phyloP scores from a whole-genome alignment of 2,113 vertebrate genomes.

The Mobula birostris region DNA sequence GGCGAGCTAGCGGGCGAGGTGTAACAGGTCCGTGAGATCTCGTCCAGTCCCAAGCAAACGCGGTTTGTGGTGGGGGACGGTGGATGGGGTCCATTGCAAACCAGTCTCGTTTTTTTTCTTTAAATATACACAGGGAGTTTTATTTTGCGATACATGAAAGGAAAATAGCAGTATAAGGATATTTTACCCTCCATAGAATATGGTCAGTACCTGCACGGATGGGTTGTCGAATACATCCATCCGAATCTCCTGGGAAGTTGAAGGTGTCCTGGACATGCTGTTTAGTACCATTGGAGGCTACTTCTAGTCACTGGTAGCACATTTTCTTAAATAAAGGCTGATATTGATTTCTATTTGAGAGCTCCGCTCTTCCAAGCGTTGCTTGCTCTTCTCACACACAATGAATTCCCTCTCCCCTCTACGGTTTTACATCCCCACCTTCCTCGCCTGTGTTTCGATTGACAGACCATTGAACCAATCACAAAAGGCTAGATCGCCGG shows the following conservation, averaged over 20 bases:
- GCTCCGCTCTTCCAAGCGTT: no score
- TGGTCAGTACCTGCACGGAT: slow-evolving; percentile 72
- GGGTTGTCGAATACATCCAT: slow-evolving; percentile 93
- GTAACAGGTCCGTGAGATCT: slow-evolving; percentile 15
- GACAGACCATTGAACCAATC: not conserved
- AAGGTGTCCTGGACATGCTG: slow-evolving; percentile 92
- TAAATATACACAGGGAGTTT: slow-evolving; percentile 40
- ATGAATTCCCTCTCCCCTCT: not conserved
- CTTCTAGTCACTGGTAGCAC: slow-evolving; percentile 45
- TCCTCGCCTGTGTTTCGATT: not conserved
- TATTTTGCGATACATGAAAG: slow-evolving; percentile 33
- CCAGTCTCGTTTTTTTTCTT: not conserved
- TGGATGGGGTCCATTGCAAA: slow-evolving; percentile 41
- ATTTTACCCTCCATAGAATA: not conserved
- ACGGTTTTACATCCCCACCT: not conserved
- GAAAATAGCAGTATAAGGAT: not conserved
- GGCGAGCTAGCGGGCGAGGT: not conserved
- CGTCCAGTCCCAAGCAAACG: slow-evolving; percentile 45
- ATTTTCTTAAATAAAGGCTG: slow-evolving; percentile 43
- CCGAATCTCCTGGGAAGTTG: slow-evolving; percentile 93
- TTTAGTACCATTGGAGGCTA: slow-evolving; percentile 85
- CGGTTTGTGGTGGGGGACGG: slow-evolving; percentile 42
- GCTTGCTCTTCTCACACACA: not conserved
- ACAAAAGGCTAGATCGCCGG: not conserved
- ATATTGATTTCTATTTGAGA: slow-evolving; percentile 36